A percentile compares a stretch with the other conserved stretches of the same genome.
Conservation (phyloP, 2,888 invertebrate genomes). For the Cheilosia pagana region DNA sequence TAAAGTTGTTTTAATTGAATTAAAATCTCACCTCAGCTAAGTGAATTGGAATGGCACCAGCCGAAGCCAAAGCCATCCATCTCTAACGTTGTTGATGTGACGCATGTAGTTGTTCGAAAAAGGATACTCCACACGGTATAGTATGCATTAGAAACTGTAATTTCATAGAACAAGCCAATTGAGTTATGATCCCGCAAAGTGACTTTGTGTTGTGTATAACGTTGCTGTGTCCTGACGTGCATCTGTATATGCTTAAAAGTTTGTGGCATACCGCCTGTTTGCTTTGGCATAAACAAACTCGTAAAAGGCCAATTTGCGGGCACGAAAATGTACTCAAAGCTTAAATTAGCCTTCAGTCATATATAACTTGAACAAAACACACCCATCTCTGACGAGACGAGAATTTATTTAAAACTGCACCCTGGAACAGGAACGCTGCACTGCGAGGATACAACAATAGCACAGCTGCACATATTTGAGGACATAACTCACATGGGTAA, state of each 20-base stretch:
- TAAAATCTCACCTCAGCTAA: conserved; percentile 72
- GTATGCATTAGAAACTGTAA: conserved; percentile 67
- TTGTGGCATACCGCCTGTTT: conserved; percentile 49
- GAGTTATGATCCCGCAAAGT: conserved; percentile 71
- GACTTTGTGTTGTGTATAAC: conserved; percentile 46
- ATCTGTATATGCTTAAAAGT: conserved; percentile 54
- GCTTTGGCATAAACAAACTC: conserved; percentile 61
- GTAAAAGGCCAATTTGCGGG: conserved; percentile 73
- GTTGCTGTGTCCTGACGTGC: background rate
- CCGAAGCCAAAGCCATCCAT: conserved; percentile 14
- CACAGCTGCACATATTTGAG: conserved; percentile 35
- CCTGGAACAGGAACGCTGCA: conserved; percentile 23
- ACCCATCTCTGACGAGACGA: conserved; percentile 24
- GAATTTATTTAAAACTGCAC: conserved; percentile 71
- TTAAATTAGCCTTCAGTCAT: conserved; percentile 54
- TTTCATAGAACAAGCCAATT: conserved; percentile 67
- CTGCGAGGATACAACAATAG: background rate
- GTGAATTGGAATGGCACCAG: conserved; percentile 55
- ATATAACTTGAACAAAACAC: conserved; percentile 23
- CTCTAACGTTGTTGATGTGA: conserved; percentile 45
- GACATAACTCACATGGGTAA: conserved; percentile 69
- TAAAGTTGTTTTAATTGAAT: conserved; percentile 73
- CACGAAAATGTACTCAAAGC: conserved; percentile 56
- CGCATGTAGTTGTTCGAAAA: conserved; percentile 38
- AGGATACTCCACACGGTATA: conserved; percentile 9